Conservation (phyloP, 2,797 vertebrate species). For the Sphaeramia orbicularis region DNA sequence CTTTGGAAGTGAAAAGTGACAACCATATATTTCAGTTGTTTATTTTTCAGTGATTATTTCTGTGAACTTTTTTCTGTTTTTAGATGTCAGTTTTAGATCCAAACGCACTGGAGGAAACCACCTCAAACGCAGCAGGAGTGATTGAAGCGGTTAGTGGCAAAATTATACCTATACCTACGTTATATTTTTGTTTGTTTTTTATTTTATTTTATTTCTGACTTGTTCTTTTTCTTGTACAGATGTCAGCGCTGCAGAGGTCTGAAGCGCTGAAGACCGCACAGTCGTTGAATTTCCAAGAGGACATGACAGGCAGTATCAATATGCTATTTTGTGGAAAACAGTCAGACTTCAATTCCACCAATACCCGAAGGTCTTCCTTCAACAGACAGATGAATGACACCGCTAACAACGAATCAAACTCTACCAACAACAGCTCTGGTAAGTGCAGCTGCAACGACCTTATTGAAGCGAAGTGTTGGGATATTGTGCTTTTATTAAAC, state of each 20-base stretch:
- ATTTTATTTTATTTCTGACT: too few species aligned
- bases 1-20: too few species aligned
- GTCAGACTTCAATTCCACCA: slow-evolving; percentile 64
- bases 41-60: too few species aligned
- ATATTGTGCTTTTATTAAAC: slow-evolving; percentile 12
- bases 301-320: slow-evolving; percentile 76
- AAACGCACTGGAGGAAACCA: slow-evolving; percentile 52
- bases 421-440: slow-evolving; percentile 69
- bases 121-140: slow-evolving; percentile 57
- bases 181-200: too few species aligned
- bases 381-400: slow-evolving; percentile 7
- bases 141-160: slow-evolving; percentile 68
- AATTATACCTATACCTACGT: neutral
- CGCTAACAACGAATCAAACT: slow-evolving; percentile 11
- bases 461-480: slow-evolving; percentile 16
- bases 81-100: slow-evolving; percentile 60
- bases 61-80: slow-evolving; percentile 6
- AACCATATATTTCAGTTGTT: too few species aligned
- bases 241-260: slow-evolving; percentile 61
- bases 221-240: slow-evolving; percentile 44
- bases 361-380: slow-evolving; percentile 31
- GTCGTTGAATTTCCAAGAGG: slow-evolving; percentile 69
- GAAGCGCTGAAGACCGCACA: slow-evolving; percentile 43
- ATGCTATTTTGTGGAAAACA: slow-evolving; percentile 77
- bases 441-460: slow-evolving; percentile 45